Conservation (phyloP, 2,888 invertebrate genomes). For the Tipula vernalis region DNA sequence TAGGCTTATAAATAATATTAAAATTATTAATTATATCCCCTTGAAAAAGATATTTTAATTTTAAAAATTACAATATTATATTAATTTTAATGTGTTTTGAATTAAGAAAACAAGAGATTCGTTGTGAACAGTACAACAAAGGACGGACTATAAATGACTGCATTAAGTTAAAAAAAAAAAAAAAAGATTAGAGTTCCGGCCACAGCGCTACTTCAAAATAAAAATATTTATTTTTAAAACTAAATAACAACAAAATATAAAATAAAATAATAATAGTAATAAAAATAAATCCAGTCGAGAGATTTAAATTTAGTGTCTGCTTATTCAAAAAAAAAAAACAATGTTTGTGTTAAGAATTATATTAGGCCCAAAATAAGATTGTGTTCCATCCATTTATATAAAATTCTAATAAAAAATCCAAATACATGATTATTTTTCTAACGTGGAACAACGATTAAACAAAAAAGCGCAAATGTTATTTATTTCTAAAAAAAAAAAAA, state of each 20-base stretch:
- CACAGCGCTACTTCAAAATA: background rate
- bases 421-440: background rate
- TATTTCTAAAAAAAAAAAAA: background rate
- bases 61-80: background rate
- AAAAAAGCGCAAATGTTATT: background rate
- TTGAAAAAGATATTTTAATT: background rate
- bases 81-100: background rate
- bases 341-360: background rate
- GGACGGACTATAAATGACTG: conserved; percentile 4
- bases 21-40: background rate
- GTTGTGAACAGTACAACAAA: background rate
- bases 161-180: background rate
- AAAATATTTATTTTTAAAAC: background rate
- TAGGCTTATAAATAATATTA: background rate
- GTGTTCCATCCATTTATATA: background rate
- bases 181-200: background rate
- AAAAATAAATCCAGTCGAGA: background rate
- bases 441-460: background rate
- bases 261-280: background rate
- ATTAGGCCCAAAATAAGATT: background rate
- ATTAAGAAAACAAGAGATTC: conserved; percentile 4
- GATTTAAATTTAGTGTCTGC: background rate
- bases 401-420: background rate
- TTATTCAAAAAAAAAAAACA: background rate
- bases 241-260: background rate